phyloP scores from a whole-genome alignment of 1,140 invertebrate genomes.

The Tetraneura akinire region DNA sequence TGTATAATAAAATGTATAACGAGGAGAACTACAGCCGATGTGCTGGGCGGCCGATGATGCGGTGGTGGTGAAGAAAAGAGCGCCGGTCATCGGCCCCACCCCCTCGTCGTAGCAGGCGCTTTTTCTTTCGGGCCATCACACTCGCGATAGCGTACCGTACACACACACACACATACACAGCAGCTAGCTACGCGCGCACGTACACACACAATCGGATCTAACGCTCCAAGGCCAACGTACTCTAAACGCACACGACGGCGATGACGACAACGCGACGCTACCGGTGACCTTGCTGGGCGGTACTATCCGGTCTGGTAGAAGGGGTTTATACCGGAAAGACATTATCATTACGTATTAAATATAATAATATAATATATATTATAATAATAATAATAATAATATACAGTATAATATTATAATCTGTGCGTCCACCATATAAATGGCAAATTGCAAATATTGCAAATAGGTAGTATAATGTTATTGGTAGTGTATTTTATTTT shows the following conservation, averaged over 20 bases:
- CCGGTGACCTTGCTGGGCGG: constrained; percentile 39
- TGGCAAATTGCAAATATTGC: no score
- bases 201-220: background rate
- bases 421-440: no score
- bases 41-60: background rate
- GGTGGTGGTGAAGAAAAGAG: constrained; percentile 9
- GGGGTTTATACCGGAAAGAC: constrained; percentile 41
- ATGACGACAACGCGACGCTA: constrained; percentile 24
- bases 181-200: background rate
- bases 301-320: constrained; percentile 18
- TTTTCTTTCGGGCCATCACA: constrained; percentile 37
- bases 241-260: constrained; percentile 20
- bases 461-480: no score
- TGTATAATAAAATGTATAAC: no score
- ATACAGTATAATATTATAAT: background rate
- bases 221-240: constrained; percentile 48
- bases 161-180: background rate
- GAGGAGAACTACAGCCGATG: background rate
- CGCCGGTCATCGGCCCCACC: constrained; percentile 49
- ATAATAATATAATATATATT: background rate
- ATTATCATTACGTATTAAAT: background rate
- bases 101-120: constrained; percentile 44
- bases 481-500: no score
- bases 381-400: background rate
- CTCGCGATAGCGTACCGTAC: background rate